These are phyloP conservation scores for Druon quercuslanigerum DNA, from an alignment of 1,140 invertebrate species.

Conservation along the genomic window DNA sequence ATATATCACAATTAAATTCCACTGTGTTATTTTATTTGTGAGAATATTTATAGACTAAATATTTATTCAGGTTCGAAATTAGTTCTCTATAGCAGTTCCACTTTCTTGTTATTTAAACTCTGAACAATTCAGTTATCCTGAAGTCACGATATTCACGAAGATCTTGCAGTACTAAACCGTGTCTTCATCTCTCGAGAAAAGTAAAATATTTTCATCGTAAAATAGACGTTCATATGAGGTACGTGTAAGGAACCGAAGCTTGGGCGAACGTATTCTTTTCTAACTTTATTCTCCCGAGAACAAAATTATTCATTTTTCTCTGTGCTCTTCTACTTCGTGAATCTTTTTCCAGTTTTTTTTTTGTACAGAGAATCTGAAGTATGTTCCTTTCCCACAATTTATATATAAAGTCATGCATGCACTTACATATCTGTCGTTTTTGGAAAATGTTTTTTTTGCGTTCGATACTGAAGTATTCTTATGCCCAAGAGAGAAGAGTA, in stretches of 20 bases:
- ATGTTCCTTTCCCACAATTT: background rate
- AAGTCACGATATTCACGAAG: background rate
- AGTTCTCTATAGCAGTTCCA: too few species aligned
- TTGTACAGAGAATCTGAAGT: background rate
- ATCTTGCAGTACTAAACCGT: background rate
- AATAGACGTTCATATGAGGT: slow-evolving; percentile 25
- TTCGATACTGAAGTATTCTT: too few species aligned
- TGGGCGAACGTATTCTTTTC: background rate
- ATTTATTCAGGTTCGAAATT: background rate
- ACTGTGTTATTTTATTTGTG: background rate
- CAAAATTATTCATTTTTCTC: slow-evolving; percentile 26
- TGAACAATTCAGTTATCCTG: background rate
- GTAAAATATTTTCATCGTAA: slow-evolving; percentile 20
- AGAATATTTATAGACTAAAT: background rate
- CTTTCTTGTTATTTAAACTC: background rate
- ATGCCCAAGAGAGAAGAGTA: too few species aligned
- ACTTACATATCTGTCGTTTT: too few species aligned
- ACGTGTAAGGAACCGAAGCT: slow-evolving; percentile 4
- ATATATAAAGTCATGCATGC: too few species aligned
- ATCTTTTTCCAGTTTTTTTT: background rate
- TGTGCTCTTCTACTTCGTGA: background rate
- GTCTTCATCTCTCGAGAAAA: slow-evolving; percentile 20
- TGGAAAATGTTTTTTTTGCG: too few species aligned
- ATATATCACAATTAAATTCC: background rate
- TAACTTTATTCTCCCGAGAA: slow-evolving; percentile 26